phyloP scores from a whole-genome alignment of 2,888 invertebrate genomes.

The Entomobrya proxima region DNA sequence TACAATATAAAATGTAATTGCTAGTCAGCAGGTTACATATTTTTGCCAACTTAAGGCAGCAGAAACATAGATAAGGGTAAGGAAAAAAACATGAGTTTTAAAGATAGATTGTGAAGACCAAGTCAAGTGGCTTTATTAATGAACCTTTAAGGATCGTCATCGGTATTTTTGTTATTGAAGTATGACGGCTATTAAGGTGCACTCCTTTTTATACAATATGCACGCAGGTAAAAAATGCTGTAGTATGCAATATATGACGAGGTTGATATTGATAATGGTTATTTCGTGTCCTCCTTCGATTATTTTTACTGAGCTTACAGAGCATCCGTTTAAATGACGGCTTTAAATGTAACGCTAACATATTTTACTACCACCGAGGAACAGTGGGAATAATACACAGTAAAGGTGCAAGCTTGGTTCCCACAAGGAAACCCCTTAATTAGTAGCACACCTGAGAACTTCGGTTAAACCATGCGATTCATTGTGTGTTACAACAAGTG shows the following conservation, averaged over 20 bases:
- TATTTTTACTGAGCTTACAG: background rate
- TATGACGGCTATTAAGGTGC: background rate
- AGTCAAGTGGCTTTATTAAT: constrained; percentile 5
- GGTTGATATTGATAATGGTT: constrained; percentile 13
- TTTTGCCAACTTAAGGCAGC: background rate
- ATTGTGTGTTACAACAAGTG: background rate
- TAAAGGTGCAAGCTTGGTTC: constrained; percentile 27
- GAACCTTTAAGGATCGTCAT: background rate
- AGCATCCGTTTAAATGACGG: constrained; percentile 8
- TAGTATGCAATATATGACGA: constrained; percentile 11
- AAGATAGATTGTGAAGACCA: background rate
- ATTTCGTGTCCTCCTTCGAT: constrained; percentile 1
- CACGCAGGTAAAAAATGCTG: background rate
- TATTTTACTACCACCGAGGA: background rate
- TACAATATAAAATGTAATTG: background rate
- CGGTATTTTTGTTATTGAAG: background rate
- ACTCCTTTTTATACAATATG: background rate
- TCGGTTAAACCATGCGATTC: background rate
- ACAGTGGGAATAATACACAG: constrained; percentile 22
- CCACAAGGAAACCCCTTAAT: constrained; percentile 51
- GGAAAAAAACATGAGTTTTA: background rate
- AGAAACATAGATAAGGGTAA: background rate
- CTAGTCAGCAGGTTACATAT: background rate
- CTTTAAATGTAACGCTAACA: background rate
- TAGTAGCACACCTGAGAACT: constrained; percentile 25